Evolutionary conservation across 2,888 invertebrate genomes (phyloP), one percentile per base, ranked within the genome.

Genomic region (Synanthedon formicaeformis): DNA sequence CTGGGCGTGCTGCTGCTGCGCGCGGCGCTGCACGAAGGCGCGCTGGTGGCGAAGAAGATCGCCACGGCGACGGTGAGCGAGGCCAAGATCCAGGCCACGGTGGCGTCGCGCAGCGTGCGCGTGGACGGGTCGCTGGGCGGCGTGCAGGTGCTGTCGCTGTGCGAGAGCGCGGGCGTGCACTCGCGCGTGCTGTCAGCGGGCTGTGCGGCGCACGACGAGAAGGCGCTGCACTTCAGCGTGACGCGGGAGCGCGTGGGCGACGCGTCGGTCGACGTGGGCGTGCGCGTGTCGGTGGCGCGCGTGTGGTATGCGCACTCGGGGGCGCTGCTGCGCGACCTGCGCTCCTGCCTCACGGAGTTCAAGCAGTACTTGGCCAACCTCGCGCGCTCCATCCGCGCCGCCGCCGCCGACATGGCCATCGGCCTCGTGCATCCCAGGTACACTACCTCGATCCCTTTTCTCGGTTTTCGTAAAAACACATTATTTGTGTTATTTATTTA

Each of bases 231-330:
- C 54, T 81, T 81, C 65, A 69, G 69, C 54, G 70, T 83, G 50
- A 60, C 71, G 5, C 60, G 81, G 50, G 66, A 59, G 27, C 63
- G 51, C 16, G 10, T 51, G 10, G 45, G 40, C 40, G 16, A 54
- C 41, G n/a, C 27, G 14, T 52, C 50, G 61, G 80, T 83, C 63
- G 69, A 68, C 53, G 78, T 73, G 54, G 11, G 51, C 1, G 78
- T 81, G 61, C 53, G 59, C 41, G 69, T 93, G 60, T 89, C 92
- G 67, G 94, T 97, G 91, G 96, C 96, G 1, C 95, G 96, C 41
- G 93, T 98, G 54, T 96, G 96, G 91, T 98, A 97, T 85, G 95
- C 95, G 3, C 98, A 98, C 81, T 96, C 96, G 52, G 94, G 96
- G 0, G 91, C 92, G 60, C 92, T 98, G 69, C 89, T 98, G 53